Conservation (phyloP, 2,113 vertebrate genomes). For the Forbesichthys papilliferus region DNA sequence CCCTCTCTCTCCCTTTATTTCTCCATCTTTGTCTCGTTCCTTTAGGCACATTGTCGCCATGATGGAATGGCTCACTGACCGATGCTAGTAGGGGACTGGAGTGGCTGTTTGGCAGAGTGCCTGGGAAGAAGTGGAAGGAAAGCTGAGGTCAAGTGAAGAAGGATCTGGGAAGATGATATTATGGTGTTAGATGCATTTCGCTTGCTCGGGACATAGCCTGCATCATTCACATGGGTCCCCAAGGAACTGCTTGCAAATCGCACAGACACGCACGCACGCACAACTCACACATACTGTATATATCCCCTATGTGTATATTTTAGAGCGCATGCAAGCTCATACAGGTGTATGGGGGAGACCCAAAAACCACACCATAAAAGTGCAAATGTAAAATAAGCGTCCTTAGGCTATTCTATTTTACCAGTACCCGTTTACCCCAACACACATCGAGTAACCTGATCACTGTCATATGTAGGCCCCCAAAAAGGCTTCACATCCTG, state of each 20-base stretch:
- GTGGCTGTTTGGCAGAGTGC: slow-evolving; percentile 8
- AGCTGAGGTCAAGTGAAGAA: not conserved
- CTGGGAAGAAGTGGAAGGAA: slow-evolving; percentile 38
- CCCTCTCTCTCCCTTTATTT: slow-evolving; percentile 16
- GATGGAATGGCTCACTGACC: slow-evolving; percentile 64
- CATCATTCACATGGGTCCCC: slow-evolving; percentile 13
- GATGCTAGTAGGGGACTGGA: slow-evolving; percentile 41
- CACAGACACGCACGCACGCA: slow-evolving; percentile 3
- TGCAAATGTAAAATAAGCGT: slow-evolving; percentile 31
- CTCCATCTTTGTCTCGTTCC: not conserved
- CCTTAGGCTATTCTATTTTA: slow-evolving; percentile 23
- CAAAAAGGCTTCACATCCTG: slow-evolving; percentile 13
- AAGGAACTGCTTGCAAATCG: slow-evolving; percentile 22
- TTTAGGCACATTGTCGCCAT: slow-evolving; percentile 33
- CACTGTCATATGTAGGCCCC: slow-evolving; percentile 36
- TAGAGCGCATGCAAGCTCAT: not conserved
- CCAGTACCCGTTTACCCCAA: slow-evolving; percentile 52
- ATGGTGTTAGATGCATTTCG: slow-evolving; percentile 22
- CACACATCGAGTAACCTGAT: slow-evolving; percentile 49
- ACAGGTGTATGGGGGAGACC: not conserved
- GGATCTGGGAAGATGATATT: slow-evolving; percentile 30
- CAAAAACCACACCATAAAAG: slow-evolving; percentile 16
- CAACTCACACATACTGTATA: not conserved
- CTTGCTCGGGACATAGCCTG: not conserved
- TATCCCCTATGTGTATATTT: no score